These are phyloP conservation scores for Antheraea assamensis DNA, from an alignment of 2,888 invertebrate genomes.

Conservation along the genomic window DNA sequence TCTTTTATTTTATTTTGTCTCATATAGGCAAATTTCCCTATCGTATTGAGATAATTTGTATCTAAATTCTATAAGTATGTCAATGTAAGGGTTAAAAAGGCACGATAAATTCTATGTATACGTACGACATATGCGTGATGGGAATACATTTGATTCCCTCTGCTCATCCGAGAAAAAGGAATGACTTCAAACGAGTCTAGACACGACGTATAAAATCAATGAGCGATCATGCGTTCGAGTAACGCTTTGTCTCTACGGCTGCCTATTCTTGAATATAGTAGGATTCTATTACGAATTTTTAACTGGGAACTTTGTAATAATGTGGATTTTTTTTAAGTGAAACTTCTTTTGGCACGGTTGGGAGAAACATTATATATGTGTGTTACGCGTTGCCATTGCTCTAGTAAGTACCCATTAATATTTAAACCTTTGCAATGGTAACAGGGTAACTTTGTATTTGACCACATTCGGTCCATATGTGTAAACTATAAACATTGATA, in stretches of 20 bases:
- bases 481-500: too few species aligned
- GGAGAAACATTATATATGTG: too few species aligned
- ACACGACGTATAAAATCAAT: constrained; percentile 1
- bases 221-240: constrained; percentile 10
- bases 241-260: constrained; percentile 6
- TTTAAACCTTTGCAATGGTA: too few species aligned
- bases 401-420: too few species aligned
- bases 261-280: background rate
- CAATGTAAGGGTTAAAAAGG: background rate
- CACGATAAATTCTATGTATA: constrained; percentile 1
- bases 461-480: too few species aligned
- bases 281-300: background rate
- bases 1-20: background rate
- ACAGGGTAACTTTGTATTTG: too few species aligned
- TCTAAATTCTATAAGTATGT: background rate
- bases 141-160: constrained; percentile 14
- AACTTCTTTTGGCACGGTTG: too few species aligned
- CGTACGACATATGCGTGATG: background rate
- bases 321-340: too few species aligned
- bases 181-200: constrained; percentile 11
- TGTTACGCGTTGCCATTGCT: too few species aligned
- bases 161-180: constrained; percentile 7
- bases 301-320: background rate
- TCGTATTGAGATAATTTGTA: background rate
- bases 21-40: background rate